These are phyloP conservation scores for Drosophila borealis DNA, from an alignment of 2,888 invertebrate species.

Conservation along the genomic window DNA sequence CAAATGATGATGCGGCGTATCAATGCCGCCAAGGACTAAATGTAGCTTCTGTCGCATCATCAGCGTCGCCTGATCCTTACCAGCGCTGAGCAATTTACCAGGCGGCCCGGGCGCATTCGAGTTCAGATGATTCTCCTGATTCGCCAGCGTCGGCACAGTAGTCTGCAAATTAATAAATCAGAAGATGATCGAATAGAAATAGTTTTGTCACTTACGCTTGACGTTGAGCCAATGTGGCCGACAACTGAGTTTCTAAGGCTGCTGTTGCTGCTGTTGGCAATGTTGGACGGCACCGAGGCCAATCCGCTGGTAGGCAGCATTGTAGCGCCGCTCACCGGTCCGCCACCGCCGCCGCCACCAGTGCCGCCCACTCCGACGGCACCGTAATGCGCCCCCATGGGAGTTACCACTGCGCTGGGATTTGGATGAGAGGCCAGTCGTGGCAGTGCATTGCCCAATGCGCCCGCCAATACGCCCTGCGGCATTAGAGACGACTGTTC, in stretches of 20 bases:
- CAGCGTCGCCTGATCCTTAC: constrained; percentile 85
- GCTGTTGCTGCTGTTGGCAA: constrained; percentile 67
- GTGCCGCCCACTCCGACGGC: constrained; percentile 41
- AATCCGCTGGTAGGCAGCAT: constrained; percentile 80
- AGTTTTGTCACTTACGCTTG: constrained; percentile 57
- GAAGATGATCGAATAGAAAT: not conserved
- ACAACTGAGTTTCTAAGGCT: constrained; percentile 75
- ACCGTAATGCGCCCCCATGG: constrained; percentile 48
- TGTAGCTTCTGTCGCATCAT: constrained; percentile 73
- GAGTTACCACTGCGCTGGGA: constrained; percentile 56
- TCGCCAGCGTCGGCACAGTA: constrained; percentile 72
- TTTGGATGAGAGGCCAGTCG: constrained; percentile 85
- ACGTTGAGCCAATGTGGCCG: constrained; percentile 73
- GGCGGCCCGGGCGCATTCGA: constrained; percentile 85
- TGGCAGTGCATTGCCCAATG: constrained; percentile 85
- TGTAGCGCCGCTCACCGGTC: constrained; percentile 79
- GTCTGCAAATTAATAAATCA: constrained; percentile 51
- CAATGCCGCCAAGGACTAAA: constrained; percentile 82
- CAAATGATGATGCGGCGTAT: constrained; percentile 56
- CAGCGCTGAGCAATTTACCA: constrained; percentile 83
- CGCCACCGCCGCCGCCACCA: constrained; percentile 61
- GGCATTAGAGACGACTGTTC: constrained; percentile 84
- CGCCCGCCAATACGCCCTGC: constrained; percentile 42
- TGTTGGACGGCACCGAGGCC: constrained; percentile 69
- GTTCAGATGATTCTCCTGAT: constrained; percentile 84